Percentiles rank a stretch among this genome's conserved stretches.
Evolutionary conservation across 2,797 vertebrate species (phyloP).

Genomic region (Sebastes umbrosus): DNA sequence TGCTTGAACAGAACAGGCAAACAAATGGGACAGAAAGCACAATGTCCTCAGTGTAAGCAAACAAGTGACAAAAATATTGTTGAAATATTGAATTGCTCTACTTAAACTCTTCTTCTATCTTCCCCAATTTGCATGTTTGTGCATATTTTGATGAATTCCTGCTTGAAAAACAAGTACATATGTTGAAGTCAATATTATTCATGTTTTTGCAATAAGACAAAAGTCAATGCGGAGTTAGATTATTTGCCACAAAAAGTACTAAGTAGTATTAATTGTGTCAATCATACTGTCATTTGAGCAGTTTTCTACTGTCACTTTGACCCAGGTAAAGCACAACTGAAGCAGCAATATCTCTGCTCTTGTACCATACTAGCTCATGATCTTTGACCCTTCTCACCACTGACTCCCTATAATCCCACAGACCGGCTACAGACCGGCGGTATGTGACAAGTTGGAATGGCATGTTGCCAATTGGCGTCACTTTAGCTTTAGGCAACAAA

Average conservation of each 20-base stretch:
- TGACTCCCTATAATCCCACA: neutral
- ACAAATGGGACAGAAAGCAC: neutral
- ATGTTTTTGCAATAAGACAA: neutral
- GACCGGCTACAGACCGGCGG: neutral
- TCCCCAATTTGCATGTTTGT: neutral
- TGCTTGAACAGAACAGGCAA: too few relatives aligned
- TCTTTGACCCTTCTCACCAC: neutral
- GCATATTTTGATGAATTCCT: neutral
- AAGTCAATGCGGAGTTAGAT: neutral
- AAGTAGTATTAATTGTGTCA: neutral
- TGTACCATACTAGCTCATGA: neutral
- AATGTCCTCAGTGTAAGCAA: neutral
- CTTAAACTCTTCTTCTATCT: neutral
- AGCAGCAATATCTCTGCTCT: neutral
- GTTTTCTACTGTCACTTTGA: neutral
- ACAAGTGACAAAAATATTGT: neutral
- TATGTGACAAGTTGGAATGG: too few relatives aligned
- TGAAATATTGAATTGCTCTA: neutral
- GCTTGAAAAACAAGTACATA: neutral
- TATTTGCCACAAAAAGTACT: neutral
- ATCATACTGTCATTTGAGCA: neutral
- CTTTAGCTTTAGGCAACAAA: too few relatives aligned
- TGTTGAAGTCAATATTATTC: neutral
- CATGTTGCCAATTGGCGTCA: too few relatives aligned
- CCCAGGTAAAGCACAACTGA: neutral